Conservation (phyloP, 2,888 invertebrate genomes). For the Odontocerum albicorne region DNA sequence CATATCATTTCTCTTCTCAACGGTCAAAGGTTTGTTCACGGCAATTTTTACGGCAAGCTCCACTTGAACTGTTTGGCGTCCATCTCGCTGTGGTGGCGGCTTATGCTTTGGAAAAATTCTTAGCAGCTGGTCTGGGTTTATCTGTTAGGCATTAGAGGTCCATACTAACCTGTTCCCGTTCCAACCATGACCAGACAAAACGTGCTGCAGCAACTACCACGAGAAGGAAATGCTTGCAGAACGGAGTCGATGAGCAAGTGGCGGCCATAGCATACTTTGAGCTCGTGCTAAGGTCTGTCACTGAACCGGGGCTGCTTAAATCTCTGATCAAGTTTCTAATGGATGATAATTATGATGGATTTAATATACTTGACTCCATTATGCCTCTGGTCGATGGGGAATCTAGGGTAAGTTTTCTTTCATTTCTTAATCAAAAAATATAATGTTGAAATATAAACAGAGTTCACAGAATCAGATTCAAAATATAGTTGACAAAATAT, state of each 20-base stretch:
- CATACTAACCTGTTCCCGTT: slow-evolving; percentile 29
- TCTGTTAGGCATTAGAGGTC: slow-evolving; percentile 17
- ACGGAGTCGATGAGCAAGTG: slow-evolving; percentile 83
- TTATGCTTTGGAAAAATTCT: not conserved
- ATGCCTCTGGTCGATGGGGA: slow-evolving; percentile 76
- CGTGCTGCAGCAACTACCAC: slow-evolving; percentile 28
- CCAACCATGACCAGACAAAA: slow-evolving; percentile 29
- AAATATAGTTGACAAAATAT: too few species aligned
- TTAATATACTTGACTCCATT: slow-evolving; percentile 78
- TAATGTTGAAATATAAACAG: too few species aligned
- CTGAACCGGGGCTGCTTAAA: slow-evolving; percentile 79
- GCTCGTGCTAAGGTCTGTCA: slow-evolving; percentile 83
- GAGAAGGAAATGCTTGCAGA: slow-evolving; percentile 62
- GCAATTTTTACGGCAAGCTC: slow-evolving; percentile 3
- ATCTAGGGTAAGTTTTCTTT: slow-evolving; percentile 67
- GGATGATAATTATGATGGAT: slow-evolving; percentile 81
- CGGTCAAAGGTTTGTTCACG: slow-evolving; percentile 7
- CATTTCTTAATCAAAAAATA: too few species aligned
- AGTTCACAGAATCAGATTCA: too few species aligned
- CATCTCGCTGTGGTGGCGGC: slow-evolving; percentile 1
- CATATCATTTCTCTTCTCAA: slow-evolving; percentile 1
- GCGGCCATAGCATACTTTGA: slow-evolving; percentile 94
- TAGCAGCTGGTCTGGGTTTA: not conserved
- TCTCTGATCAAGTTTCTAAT: slow-evolving; percentile 84
- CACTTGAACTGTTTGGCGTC: not conserved